Evolutionary conservation across 2,888 invertebrate species (phyloP), one percentile per base, ranked within the genome.

Genomic region (Kuschelorhynchus macadamiae): DNA sequence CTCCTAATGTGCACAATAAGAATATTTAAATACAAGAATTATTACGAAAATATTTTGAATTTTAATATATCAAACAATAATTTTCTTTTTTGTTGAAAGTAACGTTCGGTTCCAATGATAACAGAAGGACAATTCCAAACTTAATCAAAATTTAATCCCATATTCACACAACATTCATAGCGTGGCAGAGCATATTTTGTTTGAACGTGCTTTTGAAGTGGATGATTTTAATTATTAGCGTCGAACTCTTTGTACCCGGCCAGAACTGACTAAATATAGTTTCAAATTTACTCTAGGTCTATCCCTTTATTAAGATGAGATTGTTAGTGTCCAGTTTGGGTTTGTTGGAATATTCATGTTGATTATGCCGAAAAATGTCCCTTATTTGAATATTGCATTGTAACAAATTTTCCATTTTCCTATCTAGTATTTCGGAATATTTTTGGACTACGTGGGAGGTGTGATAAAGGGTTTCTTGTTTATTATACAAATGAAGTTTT

Each of bases 121-220:
- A 53, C 61, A 61, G 67, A 41, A 60, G 55, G 59, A 68, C 60
- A 68, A 68, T 68, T 68, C 52, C 60, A 68, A 68, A 68, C 64
- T 62, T 53, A 68, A 68, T 68, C 68, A 68, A 68, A 68, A 64
- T 64, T 68, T 68, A 68, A 68, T 68, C 68, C 55, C 59, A 68
- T 64, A 68, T 64, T 68, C 68, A 63, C 53, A 64, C 57, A 67
- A 67, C 67, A 67, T 67, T 67, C 67, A 47, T 61, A 67, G 36
- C 49, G 55, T 50, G 55, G 50, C 59, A 68, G 59, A 63, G 64
- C 59, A 68, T 53, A 63, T 63, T 68, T 68, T 64, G 68, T 68
- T 63, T 59, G 68, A 68, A 68, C 63, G 60, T 68, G 68, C 68
- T 68, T 68, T 68, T 68, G 64, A 63, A 68, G 63, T 64, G 57